Percentiles rank a stretch among this genome's conserved stretches.
These are phyloP conservation scores for Suricata suricatta DNA, from an alignment of 2,113 vertebrate genomes.

Conservation along the genomic window DNA sequence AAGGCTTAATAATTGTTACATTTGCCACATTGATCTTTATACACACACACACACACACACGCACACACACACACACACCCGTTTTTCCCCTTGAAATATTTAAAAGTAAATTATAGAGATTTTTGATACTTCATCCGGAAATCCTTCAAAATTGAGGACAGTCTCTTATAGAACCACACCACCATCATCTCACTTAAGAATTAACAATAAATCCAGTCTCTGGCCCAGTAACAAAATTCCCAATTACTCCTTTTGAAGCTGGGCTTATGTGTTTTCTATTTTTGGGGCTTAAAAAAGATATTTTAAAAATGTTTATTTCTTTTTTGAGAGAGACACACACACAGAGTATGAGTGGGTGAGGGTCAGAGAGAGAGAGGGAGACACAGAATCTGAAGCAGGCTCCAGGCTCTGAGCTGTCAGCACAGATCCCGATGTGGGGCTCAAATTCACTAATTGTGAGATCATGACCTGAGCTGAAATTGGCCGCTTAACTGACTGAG, in stretches of 20 bases:
- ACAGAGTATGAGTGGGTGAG: too few species aligned
- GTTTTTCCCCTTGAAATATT: neutral
- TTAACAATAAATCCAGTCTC: neutral
- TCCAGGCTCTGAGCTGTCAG: too few species aligned
- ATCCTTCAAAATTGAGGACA: neutral
- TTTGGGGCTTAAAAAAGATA: neutral
- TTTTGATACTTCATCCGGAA: neutral
- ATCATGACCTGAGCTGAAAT: too few species aligned
- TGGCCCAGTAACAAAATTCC: neutral
- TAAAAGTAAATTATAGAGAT: neutral
- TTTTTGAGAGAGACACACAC: too few species aligned
- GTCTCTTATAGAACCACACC: neutral
- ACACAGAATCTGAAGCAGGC: too few species aligned
- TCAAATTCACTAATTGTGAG: too few species aligned
- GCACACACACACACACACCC: too few species aligned
- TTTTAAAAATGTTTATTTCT: neutral
- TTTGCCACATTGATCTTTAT: neutral
- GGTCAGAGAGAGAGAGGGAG: too few species aligned
- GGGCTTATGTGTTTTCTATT: neutral
- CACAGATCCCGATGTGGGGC: too few species aligned
- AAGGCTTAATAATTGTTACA: neutral
- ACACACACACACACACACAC: neutral
- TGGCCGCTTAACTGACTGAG: too few species aligned
- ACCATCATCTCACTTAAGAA: neutral
- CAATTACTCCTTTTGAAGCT: neutral